Evolutionary conservation across 2,797 vertebrate species (phyloP).

Genomic region (Ctenopoma kingsleyae): DNA sequence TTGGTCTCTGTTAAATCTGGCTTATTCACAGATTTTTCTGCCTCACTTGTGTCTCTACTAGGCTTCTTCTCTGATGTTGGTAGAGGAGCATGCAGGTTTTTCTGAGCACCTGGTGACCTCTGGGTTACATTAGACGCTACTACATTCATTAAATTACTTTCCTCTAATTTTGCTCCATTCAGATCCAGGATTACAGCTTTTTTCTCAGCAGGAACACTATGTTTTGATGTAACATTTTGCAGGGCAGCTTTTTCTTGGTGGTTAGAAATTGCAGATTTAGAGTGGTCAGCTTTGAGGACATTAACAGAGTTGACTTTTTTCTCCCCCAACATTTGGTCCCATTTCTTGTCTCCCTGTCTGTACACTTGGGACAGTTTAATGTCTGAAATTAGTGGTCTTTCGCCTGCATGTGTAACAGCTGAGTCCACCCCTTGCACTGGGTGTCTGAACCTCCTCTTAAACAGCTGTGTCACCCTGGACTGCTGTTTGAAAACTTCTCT

Average conservation of each 20-base stretch:
- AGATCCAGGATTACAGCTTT: constrained; percentile 48
- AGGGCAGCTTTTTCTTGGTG: constrained; percentile 6
- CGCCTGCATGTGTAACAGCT: constrained; percentile 11
- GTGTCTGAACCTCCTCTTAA: constrained; percentile 55
- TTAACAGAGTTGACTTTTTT: neutral
- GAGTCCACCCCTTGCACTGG: constrained; percentile 65
- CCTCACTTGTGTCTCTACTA: neutral
- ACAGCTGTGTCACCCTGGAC: constrained; percentile 26
- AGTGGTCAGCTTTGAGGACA: neutral
- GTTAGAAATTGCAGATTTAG: constrained; percentile 6
- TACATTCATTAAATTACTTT: neutral
- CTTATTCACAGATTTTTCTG: constrained; percentile 7
- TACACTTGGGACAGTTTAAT: constrained; percentile 62
- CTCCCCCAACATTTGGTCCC: neutral
- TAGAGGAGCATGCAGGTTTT: constrained; percentile 13
- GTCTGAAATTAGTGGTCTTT: constrained; percentile 10
- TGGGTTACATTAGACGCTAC: constrained; percentile 28
- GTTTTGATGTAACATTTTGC: constrained; percentile 28
- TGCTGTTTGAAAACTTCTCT: constrained; percentile 51
- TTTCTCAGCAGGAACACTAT: constrained; percentile 31
- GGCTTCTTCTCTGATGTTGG: constrained; percentile 33
- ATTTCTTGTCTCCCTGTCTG: constrained; percentile 48
- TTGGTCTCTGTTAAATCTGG: constrained; percentile 7
- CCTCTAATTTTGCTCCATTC: constrained; percentile 10
- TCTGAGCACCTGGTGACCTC: constrained; percentile 42